These are phyloP conservation scores for Ophion ventricosus DNA, from an alignment of 2,888 invertebrate species.

Conservation along the genomic window DNA sequence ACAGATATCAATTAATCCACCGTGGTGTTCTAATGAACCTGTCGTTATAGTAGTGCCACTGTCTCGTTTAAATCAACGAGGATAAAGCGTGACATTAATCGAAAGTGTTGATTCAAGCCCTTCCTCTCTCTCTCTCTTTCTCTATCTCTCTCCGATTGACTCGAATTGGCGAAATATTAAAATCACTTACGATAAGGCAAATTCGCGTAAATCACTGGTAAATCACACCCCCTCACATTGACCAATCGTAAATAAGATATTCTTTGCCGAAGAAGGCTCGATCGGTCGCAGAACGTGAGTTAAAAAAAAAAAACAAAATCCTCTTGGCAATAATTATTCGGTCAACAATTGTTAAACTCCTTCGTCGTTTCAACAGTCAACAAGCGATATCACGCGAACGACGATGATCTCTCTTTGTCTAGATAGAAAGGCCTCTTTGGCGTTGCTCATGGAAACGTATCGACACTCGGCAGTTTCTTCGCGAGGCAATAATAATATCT, in stretches of 20 bases:
- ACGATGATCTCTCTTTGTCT: conserved; percentile 14
- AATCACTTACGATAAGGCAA: conserved; percentile 65
- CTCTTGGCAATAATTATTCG: neutral
- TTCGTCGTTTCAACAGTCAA: conserved; percentile 38
- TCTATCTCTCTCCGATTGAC: conserved; percentile 41
- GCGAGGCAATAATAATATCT: neutral
- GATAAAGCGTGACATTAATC: conserved; percentile 21
- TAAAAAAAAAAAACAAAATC: neutral
- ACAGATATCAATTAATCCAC: too few relatives aligned
- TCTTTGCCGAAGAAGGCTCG: conserved; percentile 11
- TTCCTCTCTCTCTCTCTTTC: conserved; percentile 25
- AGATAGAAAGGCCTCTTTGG: conserved; percentile 56
- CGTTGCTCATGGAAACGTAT: conserved; percentile 35
- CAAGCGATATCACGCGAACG: conserved; percentile 23
- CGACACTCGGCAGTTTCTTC: neutral
- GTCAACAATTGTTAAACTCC: neutral
- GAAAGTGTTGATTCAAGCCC: conserved; percentile 14
- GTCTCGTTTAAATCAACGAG: conserved; percentile 55
- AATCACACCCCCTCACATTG: conserved; percentile 22
- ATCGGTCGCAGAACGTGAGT: conserved; percentile 11
- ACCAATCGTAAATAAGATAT: neutral
- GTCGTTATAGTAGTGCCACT: conserved; percentile 64
- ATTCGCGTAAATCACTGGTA: conserved; percentile 59
- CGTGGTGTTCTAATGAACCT: neutral
- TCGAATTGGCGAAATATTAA: neutral